Evolutionary conservation across 92 coral and sea anemone species (phyloP), one percentile per base, ranked within the genome.

Genomic region (Siderastrea radians): DNA sequence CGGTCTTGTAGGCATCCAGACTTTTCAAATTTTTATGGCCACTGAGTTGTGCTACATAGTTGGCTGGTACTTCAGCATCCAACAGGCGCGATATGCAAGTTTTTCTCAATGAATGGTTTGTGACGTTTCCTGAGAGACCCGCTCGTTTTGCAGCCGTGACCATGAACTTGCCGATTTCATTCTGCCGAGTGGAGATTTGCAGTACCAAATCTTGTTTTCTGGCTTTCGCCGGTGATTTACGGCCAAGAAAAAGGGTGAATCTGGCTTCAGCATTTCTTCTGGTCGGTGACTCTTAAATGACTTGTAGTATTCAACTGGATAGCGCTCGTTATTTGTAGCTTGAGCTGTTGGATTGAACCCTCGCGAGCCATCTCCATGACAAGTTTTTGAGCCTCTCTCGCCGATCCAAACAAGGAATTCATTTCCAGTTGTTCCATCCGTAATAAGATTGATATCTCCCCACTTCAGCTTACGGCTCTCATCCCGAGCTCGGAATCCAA

Each of bases 31-130:
- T 91, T 79, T 81, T 81, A 57, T 91, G 94, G 16, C 94, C 89
- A 74, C 91, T 87, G 4, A 80, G 65, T 62, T 91, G 89, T 26
- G 94, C 94, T 3, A 87, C 94, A 49, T 91, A 91, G 62, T 87
- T 91, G 51, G 43, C 87, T 45, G 86, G 93, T 4, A 74, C 62
- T 2, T 51, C 88, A 15, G 81, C 84, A 70, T 90, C 82, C 50
- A 90, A 67, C 14, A 84, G 70, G 78, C 79, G 88, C 5, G 87
- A 53, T 16, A 88, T 77, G 49, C 71, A 75, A 26, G 83, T 88
- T 75, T 88, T 80, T 15, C 89, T 54, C 59, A 84, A 80, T 2
- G 82, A 48, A 80, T 92, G 94, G 72, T 92, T 92, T 17, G 83
- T 77, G 13, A 92, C 19, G 51, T 84, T 88, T 26, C 94, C 90